phyloP scores from a whole-genome alignment of 2,113 vertebrate species.

The Phocoena phocoena region DNA sequence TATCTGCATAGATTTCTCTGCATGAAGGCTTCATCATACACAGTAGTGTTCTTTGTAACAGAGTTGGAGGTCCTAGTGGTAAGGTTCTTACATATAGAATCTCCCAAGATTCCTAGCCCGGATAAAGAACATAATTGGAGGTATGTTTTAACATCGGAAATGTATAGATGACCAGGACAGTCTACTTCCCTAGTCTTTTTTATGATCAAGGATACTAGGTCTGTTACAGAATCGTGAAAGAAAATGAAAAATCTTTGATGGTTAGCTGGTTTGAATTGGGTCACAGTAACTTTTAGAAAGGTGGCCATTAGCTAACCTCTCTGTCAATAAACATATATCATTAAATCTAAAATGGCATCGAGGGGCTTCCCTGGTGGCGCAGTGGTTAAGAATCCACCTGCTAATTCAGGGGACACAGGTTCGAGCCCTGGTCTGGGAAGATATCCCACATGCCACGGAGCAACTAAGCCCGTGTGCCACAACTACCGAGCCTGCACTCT shows the following conservation, averaged over 20 bases:
- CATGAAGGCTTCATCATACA: background rate
- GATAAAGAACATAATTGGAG: background rate
- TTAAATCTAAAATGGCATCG: conserved; percentile 48
- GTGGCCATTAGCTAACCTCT: conserved; percentile 16
- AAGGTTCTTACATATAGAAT: background rate
- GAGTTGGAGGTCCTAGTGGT: background rate
- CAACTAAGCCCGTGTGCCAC: no score
- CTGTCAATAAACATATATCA: background rate
- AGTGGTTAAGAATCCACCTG: no score
- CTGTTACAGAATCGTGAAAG: background rate
- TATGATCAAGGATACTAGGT: background rate
- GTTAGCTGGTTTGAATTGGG: background rate
- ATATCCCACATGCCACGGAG: no score
- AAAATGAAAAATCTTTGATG: background rate
- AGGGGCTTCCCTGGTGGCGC: no score
- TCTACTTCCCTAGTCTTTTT: background rate
- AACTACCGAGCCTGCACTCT: no score
- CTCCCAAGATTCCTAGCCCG: background rate
- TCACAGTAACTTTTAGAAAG: conserved; percentile 23
- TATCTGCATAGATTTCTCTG: background rate
- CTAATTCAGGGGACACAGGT: no score
- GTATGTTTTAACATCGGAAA: background rate
- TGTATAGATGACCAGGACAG: background rate
- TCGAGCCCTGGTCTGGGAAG: no score
- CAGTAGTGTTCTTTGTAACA: background rate